phyloP scores from a whole-genome alignment of 1,140 invertebrate species.

The Halesus radiatus region DNA sequence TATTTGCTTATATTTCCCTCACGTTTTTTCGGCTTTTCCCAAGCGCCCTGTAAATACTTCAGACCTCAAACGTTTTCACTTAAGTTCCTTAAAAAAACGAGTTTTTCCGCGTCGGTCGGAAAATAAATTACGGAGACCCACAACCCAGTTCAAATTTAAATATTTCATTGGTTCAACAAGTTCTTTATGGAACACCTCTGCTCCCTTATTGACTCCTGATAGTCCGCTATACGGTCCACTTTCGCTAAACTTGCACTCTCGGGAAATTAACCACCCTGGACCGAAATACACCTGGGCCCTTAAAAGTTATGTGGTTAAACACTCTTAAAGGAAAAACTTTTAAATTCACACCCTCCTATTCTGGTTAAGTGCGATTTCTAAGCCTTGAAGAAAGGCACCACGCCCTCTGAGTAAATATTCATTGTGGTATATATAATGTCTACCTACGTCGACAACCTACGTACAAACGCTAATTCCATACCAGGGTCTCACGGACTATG shows the following conservation, averaged over 20 bases:
- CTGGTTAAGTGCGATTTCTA: too few species aligned
- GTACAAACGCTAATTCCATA: too few species aligned
- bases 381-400: too few species aligned
- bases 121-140: slow-evolving; percentile 44
- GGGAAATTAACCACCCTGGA: slow-evolving; percentile 41
- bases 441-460: too few species aligned
- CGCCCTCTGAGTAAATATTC: too few species aligned
- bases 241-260: slow-evolving; percentile 39
- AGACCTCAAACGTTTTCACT: slow-evolving; percentile 45
- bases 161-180: slow-evolving; percentile 49
- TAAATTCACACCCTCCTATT: background rate
- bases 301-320: background rate
- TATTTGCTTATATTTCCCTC: background rate
- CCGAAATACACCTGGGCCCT: background rate
- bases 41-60: slow-evolving; percentile 36
- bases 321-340: background rate
- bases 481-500: too few species aligned
- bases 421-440: too few species aligned
- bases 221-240: slow-evolving; percentile 18
- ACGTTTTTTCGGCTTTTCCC: background rate
- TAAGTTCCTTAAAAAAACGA: slow-evolving; percentile 42
- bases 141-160: slow-evolving; percentile 48
- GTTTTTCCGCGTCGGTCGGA: background rate
- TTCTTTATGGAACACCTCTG: background rate
- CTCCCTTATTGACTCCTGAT: slow-evolving; percentile 41